These are phyloP conservation scores for Drosophila dives DNA, from an alignment of 2,888 invertebrate genomes.

Conservation along the genomic window DNA sequence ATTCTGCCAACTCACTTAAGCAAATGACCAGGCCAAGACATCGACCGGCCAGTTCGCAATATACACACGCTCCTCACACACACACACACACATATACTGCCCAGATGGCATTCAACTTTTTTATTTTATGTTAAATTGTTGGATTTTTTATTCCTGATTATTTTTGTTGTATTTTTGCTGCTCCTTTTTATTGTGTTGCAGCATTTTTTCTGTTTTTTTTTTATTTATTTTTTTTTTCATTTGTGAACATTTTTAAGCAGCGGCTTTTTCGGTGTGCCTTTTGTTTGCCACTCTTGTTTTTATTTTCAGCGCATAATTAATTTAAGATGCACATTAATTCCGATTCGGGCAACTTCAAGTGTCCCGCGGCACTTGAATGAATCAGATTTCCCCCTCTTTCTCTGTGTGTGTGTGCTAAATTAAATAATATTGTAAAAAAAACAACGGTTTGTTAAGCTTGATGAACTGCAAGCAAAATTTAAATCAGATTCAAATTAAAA, in stretches of 20 bases:
- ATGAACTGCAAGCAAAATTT: not conserved
- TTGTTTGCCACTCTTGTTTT: constrained; percentile 59
- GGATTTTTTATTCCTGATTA: constrained; percentile 30
- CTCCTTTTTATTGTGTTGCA: constrained; percentile 69
- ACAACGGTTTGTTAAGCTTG: not conserved
- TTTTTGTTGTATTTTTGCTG: constrained; percentile 30
- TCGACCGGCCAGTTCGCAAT: constrained; percentile 64
- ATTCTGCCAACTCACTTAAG: constrained; percentile 77
- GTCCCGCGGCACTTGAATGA: constrained; percentile 56
- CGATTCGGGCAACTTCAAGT: constrained; percentile 65
- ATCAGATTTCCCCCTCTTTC: not conserved
- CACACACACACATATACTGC: not conserved
- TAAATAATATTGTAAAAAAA: not conserved
- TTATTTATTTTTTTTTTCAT: constrained; percentile 29
- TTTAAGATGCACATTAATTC: constrained; percentile 70
- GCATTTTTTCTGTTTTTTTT: constrained; percentile 35
- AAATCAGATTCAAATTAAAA: not conserved
- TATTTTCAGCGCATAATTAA: constrained; percentile 75
- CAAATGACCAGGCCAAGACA: constrained; percentile 75
- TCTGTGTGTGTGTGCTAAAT: constrained; percentile 2
- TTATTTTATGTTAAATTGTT: constrained; percentile 66
- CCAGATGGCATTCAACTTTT: constrained; percentile 72
- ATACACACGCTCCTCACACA: constrained; percentile 27
- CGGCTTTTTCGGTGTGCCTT: constrained; percentile 63
- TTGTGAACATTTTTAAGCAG: constrained; percentile 40